Evolutionary conservation across 2,113 vertebrate genomes (phyloP), one percentile per base, ranked within the genome.

Genomic region (Rhea americana): DNA sequence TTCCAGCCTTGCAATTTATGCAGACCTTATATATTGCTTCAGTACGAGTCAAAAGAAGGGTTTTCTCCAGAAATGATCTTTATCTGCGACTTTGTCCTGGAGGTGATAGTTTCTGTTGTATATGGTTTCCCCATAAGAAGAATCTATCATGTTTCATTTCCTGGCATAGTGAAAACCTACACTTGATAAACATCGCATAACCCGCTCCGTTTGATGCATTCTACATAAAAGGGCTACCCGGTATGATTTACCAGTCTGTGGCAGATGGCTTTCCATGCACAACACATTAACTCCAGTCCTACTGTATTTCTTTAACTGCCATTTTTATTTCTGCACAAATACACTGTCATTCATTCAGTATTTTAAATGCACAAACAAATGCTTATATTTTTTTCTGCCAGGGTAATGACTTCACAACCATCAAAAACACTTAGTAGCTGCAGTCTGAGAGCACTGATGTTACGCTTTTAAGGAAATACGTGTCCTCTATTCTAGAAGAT

Each of bases 261-360:
- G 47, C 83, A 93, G 83, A 56, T 72, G 71, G 67, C 62, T 86
- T 70, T 72, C 74, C 7, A 2, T 15, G 72, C 17, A 8, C 32
- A 90, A 94, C 28, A 66, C 37, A 82, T 11, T 30, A 87, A 88
- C 61, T 89, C 77, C 18, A 61, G n/a, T 77, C 39, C 30, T 79
- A 65, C 9, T 26, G 45, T 50, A 58, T 91, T 87, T 91, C 74
- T 53, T 28, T 75, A 82, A 90, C 26, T 66, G 62, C 24, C 59
- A 20, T 41, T 89, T 96, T 97, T 95, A 96, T 96, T 97, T 91
- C 82, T 88, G 55, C 91, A 94, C 89, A 94, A 88, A 91, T 67
- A 93, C 80, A 85, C 24, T 51, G 45, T 26, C 19, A 41, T 25
- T 59, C 68, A 85, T 55, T 82, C 51, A 66, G 3, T 62, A 86